Evolutionary conservation across 2,113 vertebrate genomes (phyloP), one percentile per base, ranked within the genome.

Genomic region (Dipodomys ordii): DNA sequence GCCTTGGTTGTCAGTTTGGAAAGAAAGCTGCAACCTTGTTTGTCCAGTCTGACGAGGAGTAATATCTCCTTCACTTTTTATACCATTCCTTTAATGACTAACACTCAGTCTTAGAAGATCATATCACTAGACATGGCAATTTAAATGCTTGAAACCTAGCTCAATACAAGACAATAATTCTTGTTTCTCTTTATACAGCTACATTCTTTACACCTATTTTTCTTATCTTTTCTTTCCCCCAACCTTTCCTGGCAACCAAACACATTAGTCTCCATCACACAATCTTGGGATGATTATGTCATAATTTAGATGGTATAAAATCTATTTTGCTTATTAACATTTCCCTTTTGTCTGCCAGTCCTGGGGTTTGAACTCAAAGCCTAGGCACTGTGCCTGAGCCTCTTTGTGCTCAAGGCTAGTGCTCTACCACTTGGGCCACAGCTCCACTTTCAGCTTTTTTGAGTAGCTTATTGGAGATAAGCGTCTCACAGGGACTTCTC

Each of bases 81-180:
- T 15, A 69, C 35, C n/a, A 53, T 84, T 78, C 57, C 27, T 39
- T 90, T 57, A 84, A 72, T 10, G 90, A 87, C 0, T 46, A n/a
- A 64, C 69, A 60, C 39, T n/a, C 53, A 44, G 0, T 87, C 35
- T 77, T 44, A 35, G 77, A 73, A 89, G 53, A 44, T 71, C 30
- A 62, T 44, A 46, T 81, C 72, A 73, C 72, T 35, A 81, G 6
- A 77, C 11, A n/a, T 72, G 82, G 81, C 44, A 32, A 13, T 49
- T 53, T 80, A 94, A 83, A 94, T 83, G 73, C 57, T 81, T 68
- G 62, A 80, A 92, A 49, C 13, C 86, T 57, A 57, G 53, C 53
- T 57, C 53, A 57, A 57, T 57, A 57, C 53, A 57, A 57, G 15
- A 57, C 53, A 57, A 57, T 57, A 57, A 57, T 57, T 57, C 60